Evolutionary conservation across 2,888 invertebrate genomes (phyloP), one percentile per base, ranked within the genome.

Genomic region (Noctuana brunneofusca): DNA sequence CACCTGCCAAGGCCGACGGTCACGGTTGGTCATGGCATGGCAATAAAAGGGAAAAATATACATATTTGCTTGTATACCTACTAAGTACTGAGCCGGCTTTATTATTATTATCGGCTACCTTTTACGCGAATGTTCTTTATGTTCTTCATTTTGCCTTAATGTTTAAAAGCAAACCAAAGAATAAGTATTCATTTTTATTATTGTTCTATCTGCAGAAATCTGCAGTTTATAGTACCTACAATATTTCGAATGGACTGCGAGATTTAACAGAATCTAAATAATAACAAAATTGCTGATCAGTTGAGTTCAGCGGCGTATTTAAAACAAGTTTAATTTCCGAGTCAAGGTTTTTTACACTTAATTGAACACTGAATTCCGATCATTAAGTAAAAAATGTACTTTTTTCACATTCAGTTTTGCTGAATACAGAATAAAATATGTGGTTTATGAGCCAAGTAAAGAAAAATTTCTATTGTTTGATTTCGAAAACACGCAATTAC

Each of bases 1-100:
- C 88, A 86, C 89, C 74, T 71, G 71, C 76, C 80, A 88, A 89
- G 89, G 89, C 84, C 80, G 72, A 66, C 78, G 81, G 88, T 89
- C 89, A 89, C 72, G 89, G 87, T 81, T 82, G 87, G 84, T 77
- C 81, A 85, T 84, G 83, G 86, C 74, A 84, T 71, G 80, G 82
- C 79, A 70, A 48, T 66, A 59, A 41, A 18, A 41, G 41, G 41
- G 41, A 18, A 41, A 18, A 41, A 41, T 41, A 41, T n/a, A 35
- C n/a, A n/a, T n/a, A n/a, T 16, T 3, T 9, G 16, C 16, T 16
- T 41, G 16, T 16, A 27, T 22, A 59, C 30, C 9, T 32, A 9
- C 2, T n/a, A n/a, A n/a, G n/a, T n/a, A n/a, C n/a, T n/a, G n/a
- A n/a, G n/a, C n/a, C n/a, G n/a, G n/a, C n/a, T n/a, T n/a, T n/a